Conservation (phyloP, 2,888 invertebrate species). For the Drosophila emarginata region DNA sequence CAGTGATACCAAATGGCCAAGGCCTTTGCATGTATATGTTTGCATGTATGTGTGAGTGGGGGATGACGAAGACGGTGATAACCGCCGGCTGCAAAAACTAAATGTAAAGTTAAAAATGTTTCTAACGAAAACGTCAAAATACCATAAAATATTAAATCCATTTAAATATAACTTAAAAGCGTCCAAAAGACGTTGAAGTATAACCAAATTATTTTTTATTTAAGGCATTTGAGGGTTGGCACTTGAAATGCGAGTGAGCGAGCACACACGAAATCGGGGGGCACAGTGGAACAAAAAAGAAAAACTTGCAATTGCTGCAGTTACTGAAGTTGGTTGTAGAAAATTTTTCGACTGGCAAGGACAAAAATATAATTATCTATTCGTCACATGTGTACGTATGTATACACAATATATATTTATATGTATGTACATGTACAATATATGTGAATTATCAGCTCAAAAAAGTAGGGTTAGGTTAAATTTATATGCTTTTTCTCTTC, state of each 20-base stretch:
- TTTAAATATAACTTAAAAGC: not conserved
- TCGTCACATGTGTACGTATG: conserved; percentile 6
- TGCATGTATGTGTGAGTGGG: conserved; percentile 53
- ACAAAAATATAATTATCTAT: conserved; percentile 52
- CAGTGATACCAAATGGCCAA: conserved; percentile 27
- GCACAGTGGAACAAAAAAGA: conserved; percentile 12
- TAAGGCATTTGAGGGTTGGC: not conserved
- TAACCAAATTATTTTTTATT: not conserved
- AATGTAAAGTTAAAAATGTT: conserved; percentile 30
- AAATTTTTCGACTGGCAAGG: conserved; percentile 39
- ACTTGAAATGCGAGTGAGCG: conserved; percentile 19
- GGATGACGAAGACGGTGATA: conserved; percentile 56
- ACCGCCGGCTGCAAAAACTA: conserved; percentile 51
- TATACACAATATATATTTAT: conserved; percentile 15
- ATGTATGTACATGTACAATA: conserved; percentile 8
- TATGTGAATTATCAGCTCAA: conserved; percentile 67
- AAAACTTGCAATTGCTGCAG: conserved; percentile 14
- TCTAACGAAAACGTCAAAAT: conserved; percentile 2
- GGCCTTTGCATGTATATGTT: conserved; percentile 29
- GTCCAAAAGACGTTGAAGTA: not conserved
- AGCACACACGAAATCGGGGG: conserved; percentile 17
- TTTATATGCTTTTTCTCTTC: conserved; percentile 63
- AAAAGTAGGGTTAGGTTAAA: conserved; percentile 75
- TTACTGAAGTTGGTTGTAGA: conserved; percentile 7
- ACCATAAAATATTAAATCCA: not conserved